Conservation (phyloP, 2,888 invertebrate genomes). For the Spodoptera picta region DNA sequence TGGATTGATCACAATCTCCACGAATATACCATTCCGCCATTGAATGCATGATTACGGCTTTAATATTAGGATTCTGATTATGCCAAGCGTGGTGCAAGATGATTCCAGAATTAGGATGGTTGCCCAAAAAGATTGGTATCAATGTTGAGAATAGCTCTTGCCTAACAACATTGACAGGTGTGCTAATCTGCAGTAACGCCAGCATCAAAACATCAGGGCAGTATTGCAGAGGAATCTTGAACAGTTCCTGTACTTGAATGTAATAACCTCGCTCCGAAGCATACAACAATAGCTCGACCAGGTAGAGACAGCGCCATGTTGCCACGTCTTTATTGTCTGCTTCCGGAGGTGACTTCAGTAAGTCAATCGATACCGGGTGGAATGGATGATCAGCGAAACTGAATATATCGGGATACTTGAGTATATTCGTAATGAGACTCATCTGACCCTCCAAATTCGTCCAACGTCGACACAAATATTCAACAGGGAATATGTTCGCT, state of each 20-base stretch:
- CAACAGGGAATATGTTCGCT: slow-evolving; percentile 94
- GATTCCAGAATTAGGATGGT: slow-evolving; percentile 98
- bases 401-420: slow-evolving; percentile 97
- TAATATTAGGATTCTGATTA: slow-evolving; percentile 91
- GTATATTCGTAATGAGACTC: slow-evolving; percentile 94
- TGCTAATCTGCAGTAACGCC: slow-evolving; percentile 95
- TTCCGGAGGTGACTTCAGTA: slow-evolving; percentile 98
- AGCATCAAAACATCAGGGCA: slow-evolving; percentile 98
- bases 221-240: slow-evolving; percentile 96
- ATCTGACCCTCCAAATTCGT: slow-evolving; percentile 97
- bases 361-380: slow-evolving; percentile 95
- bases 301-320: slow-evolving; percentile 97
- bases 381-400: slow-evolving; percentile 97
- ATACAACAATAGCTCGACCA: slow-evolving; percentile 95
- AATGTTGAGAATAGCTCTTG: slow-evolving; percentile 96
- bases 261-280: slow-evolving; percentile 96
- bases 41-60: slow-evolving; percentile 96
- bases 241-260: slow-evolving; percentile 94
- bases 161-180: slow-evolving; percentile 93
- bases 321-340: slow-evolving; percentile 97
- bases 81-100: slow-evolving; percentile 99
- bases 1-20: slow-evolving; percentile 97
- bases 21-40: slow-evolving; percentile 99
- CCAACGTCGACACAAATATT: slow-evolving; percentile 97
- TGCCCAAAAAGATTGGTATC: slow-evolving; percentile 97